Base-by-base conservation (phyloP, 2,113 vertebrate species). In the Ailurus styani region DNA sequence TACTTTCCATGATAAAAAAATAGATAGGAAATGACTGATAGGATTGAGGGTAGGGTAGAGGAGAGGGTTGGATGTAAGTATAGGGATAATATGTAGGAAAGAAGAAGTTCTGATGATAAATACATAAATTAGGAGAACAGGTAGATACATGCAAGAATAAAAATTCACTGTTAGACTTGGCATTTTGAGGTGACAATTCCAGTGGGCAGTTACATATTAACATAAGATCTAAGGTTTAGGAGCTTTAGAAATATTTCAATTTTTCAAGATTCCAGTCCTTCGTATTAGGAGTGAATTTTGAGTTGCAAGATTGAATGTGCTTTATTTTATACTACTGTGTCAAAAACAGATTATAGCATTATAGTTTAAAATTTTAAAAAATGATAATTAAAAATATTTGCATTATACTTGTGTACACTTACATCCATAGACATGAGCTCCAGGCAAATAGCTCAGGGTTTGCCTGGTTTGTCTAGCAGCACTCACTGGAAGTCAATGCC, bases 341-440 rank as follows among this genome's bases (percentile, higher is more conserved):
- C 13, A 88, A 23, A 64, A 90, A 6, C 3, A 70, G 8, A 64
- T 60, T 60, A 83, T 25, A 72, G 20, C 1, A 31, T 64, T 27
- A 15, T 3, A 75, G 11, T 31, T 94, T 92, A 83, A 55, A 31
- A n/a, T 20, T 23, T 1, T 14, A 40, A 92, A 52, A 94, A 20
- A 18, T 79, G 66, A 17, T 34, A 89, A 93, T 79, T 60, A 40
- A 66, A 87, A 73, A 34, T 60, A 23, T 68, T n/a, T 72, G 7
- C 4, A 6, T 86, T 91, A 17, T 64, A 83, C 2, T 55, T 52
- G 5, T 10, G 0, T 78, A 52, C 0, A 89, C 1, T 1, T 1
- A 31, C 23, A 50, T 66, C 25, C 31, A 90, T 60, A 31, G 31
- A n/a, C 21, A 12, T 64, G 20, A 11, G 54, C n/a, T 94, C 42